These are phyloP conservation scores for Mungos mungo DNA, from an alignment of 2,113 vertebrate genomes.

Conservation along the genomic window DNA sequence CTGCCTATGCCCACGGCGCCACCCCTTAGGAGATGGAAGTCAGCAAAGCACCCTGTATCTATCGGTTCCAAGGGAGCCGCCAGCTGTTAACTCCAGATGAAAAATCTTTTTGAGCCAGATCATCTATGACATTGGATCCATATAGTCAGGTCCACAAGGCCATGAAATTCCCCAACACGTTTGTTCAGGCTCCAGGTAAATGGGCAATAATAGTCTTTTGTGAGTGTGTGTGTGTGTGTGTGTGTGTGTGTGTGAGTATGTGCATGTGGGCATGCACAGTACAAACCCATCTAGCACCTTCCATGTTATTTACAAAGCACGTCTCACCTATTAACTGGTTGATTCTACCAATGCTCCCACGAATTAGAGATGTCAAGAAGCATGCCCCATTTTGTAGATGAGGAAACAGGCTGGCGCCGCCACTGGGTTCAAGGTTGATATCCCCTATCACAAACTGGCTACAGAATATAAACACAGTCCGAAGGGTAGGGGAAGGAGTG, in stretches of 20 bases:
- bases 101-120: not conserved
- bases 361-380: not conserved
- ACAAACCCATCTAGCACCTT: not conserved
- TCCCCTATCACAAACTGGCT: not conserved
- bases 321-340: not conserved
- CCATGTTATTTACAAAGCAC: not conserved
- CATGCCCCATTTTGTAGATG: not conserved
- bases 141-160: not conserved
- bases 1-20: not conserved
- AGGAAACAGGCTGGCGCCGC: not conserved
- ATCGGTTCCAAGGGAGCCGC: not conserved
- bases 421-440: not conserved
- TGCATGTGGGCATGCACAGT: accelerated
- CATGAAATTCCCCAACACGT: not conserved
- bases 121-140: not conserved
- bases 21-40: not conserved
- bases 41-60: not conserved
- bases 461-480: not conserved
- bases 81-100: not conserved
- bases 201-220: not conserved
- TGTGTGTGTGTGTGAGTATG: too few species aligned
- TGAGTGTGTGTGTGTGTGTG: not conserved
- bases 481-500: not conserved
- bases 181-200: not conserved
- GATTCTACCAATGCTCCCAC: not conserved